Base-by-base conservation (phyloP, 2,113 vertebrate genomes). In the Rallus limicola region DNA sequence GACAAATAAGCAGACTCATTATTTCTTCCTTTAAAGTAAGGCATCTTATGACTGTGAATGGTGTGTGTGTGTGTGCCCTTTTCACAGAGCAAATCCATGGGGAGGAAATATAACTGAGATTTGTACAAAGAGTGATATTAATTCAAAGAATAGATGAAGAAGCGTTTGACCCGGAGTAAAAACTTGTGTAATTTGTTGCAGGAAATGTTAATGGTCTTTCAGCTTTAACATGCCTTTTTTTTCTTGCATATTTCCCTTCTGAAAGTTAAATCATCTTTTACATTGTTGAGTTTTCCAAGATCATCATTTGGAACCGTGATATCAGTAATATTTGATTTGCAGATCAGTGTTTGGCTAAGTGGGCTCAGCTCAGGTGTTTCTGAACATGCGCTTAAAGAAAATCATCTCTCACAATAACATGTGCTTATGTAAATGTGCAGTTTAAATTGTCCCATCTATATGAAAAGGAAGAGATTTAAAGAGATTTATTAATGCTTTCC, bases 341-440 rank as follows among this genome's bases (percentile, higher is more conserved):
- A 60, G 23, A 60, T 67, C 23, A 11, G 5, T 33, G 19, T 75
- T 75, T 65, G 50, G 28, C 85, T 40, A 33, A 53, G 44, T 42
- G 24, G 20, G 17, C 68, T 80, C 53, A 82, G 26, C 40, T 80
- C 33, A 33, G 26, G 90, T 88, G 76, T 68, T 29, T 72, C 33
- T 34, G 10, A 79, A 42, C 3, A 1, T 68, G 80, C 77, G 10
- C 55, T 62, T 58, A 6, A 67, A n/a, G 58, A 36, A 55, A 56
- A 21, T 52, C 15, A 83, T 28, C 59, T 80, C 40, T 75, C 33
- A 10, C 24, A 55, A 48, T 11, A 53, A 29, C 5, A 8, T 88
- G 33, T 44, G 55, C 63, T 21, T 62, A 34, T 0, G 0, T 48
- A 48, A 46, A n/a, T 2, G 21, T 72, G 82, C 58, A 52, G 14